These are phyloP conservation scores for Netelia inedita DNA, from an alignment of 2,888 invertebrate species.

Conservation along the genomic window DNA sequence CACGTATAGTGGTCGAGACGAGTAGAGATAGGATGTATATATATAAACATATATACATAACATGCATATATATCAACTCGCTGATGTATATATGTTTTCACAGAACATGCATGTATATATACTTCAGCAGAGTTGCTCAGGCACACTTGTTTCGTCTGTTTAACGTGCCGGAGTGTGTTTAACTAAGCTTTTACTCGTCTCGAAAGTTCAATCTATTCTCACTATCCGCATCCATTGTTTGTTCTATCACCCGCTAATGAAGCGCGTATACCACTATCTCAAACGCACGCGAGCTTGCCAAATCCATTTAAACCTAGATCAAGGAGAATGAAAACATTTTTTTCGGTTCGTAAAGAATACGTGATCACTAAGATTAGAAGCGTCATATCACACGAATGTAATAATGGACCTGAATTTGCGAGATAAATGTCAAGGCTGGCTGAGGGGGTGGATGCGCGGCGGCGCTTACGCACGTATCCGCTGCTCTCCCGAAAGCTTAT, in stretches of 20 bases:
- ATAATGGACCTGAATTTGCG: constrained; percentile 12
- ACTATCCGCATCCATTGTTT: constrained; percentile 34
- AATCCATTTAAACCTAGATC: background rate
- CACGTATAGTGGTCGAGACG: too few relatives aligned
- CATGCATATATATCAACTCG: background rate
- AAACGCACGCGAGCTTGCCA: background rate
- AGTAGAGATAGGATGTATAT: too few relatives aligned
- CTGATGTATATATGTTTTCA: constrained; percentile 15
- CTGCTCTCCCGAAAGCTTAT: constrained; percentile 26
- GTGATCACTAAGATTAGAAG: too few relatives aligned
- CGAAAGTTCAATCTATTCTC: constrained; percentile 44
- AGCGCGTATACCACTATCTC: background rate
- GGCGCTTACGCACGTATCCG: background rate
- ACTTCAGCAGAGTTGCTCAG: background rate
- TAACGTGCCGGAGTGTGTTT: constrained; percentile 51
- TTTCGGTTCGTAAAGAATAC: too few relatives aligned
- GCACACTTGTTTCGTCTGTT: constrained; percentile 57
- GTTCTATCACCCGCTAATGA: constrained; percentile 41
- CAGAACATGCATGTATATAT: too few relatives aligned
- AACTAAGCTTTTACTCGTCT: constrained; percentile 52
- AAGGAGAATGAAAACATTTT: background rate
- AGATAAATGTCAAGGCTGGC: constrained; percentile 17
- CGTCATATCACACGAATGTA: background rate
- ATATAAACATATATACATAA: too few relatives aligned
- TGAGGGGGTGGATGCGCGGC: background rate